Conservation (phyloP, 2,888 invertebrate species). For the Aleiodes testaceus region DNA sequence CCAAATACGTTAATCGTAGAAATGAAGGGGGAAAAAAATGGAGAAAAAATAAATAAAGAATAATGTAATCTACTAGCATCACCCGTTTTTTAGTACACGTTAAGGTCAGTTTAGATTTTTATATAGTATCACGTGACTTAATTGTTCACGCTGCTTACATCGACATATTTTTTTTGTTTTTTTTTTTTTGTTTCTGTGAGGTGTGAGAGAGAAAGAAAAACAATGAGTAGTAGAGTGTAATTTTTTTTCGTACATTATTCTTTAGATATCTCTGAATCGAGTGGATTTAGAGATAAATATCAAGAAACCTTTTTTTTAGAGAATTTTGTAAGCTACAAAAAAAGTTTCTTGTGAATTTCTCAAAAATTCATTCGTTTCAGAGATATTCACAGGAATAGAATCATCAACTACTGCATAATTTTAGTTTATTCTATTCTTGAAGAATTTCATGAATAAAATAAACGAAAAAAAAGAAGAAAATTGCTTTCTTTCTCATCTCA, state of each 20-base stretch:
- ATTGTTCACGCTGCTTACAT: constrained; percentile 48
- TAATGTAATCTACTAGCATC: constrained; percentile 39
- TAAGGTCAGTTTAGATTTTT: constrained; percentile 71
- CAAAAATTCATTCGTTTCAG: not conserved
- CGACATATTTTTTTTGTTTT: constrained; percentile 40
- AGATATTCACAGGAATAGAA: not conserved
- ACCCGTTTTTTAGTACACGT: constrained; percentile 65
- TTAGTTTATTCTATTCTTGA: not conserved
- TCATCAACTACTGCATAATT: not conserved
- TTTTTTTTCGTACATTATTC: not conserved
- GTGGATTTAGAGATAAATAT: not conserved
- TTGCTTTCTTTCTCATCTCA: constrained; percentile 1
- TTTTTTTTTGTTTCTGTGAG: constrained; percentile 5
- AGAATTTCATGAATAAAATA: not conserved
- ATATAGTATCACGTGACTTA: constrained; percentile 62
- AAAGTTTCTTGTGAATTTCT: not conserved
- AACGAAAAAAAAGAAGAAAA: not conserved
- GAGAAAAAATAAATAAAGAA: constrained; percentile 11
- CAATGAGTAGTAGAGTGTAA: not conserved
- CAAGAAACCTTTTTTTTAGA: not conserved
- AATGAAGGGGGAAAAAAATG: constrained; percentile 1
- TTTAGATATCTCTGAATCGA: not conserved
- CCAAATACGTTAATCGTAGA: constrained; percentile 27
- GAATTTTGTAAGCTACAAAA: not conserved
- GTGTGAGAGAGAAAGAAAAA: no score